Base-by-base conservation (phyloP, 1,140 invertebrate genomes). In the Listronotus bonariensis region DNA sequence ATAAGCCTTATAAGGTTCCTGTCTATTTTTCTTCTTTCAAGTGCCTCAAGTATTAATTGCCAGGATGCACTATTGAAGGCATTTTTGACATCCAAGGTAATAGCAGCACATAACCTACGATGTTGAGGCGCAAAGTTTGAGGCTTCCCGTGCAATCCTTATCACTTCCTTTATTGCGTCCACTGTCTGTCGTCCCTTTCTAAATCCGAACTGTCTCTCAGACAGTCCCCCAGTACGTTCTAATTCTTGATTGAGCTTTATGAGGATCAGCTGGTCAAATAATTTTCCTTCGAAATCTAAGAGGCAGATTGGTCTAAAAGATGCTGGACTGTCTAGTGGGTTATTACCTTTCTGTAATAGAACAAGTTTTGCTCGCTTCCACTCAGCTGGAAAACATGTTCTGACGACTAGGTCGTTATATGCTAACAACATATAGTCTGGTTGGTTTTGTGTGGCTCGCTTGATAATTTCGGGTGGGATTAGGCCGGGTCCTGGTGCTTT, bases 261-360 rank as follows among this genome's bases (percentile, higher is more conserved):
- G 3, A 43, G 10, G 11, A 63, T n/a, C 20, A 63, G 38, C 8
- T 63, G 51, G 11, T 54, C 60, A 14, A 17, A 53, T 5, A 63
- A 26, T 46, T 63, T 63, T 7, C 51, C 36, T 17, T 51, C 45
- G 4, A 42, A 10, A 17, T 54, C 43, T 41, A 63, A 34, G 6
- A 63, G 14, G 32, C 60, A 63, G 31, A 63, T 54, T 6, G 60
- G 51, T 45, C 49, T 53, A 9, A 36, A 63, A 5, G 58, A 49
- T 11, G 14, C 10, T n/a, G 48, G 45, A 12, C 51, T 42, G 3
- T 51, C 58, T 14, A 49, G 2, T n/a, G 17, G 26, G 9, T 8
- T 46, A 46, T 0, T 54, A 11, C 26, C 18, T 12, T 41, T 61
- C 52, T 41, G 10, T 5, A 3, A 63, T 6, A 63, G 51, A 1